Conservation (phyloP, 1,140 invertebrate genomes). For the Paraescarpia echinospica region DNA sequence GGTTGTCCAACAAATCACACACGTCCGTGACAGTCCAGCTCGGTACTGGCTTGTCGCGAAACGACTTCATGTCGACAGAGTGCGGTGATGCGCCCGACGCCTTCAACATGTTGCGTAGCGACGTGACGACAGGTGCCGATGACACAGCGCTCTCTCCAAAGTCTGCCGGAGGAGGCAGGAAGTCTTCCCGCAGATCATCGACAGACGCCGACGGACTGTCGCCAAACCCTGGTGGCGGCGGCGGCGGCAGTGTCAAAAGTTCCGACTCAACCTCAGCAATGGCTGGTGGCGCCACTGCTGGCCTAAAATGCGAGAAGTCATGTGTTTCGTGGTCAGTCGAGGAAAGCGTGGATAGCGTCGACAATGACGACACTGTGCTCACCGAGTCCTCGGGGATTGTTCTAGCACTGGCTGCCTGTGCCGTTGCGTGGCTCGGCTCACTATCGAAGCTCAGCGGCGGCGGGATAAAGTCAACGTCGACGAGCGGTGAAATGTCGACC, state of each 20-base stretch:
- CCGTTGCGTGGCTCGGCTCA: background rate
- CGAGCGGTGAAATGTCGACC: background rate
- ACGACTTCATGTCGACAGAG: conserved; percentile 29
- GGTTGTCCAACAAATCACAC: conserved; percentile 52
- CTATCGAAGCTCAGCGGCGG: conserved; percentile 13
- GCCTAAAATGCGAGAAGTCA: background rate
- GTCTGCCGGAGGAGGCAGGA: conserved; percentile 24
- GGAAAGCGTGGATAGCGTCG: conserved; percentile 19
- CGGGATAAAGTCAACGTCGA: conserved; percentile 20
- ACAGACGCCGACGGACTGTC: background rate
- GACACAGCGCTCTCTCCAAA: conserved; percentile 11
- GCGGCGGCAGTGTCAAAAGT: background rate
- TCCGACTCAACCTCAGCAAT: background rate
- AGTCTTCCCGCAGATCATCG: conserved; percentile 4
- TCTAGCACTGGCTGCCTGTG: background rate
- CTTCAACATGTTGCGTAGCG: background rate
- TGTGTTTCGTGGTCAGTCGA: background rate
- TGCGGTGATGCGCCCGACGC: background rate
- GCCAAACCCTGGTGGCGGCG: conserved; percentile 22
- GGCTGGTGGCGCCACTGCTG: background rate
- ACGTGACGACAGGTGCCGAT: background rate
- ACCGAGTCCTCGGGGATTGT: conserved; percentile 16
- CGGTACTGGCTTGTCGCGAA: conserved; percentile 42
- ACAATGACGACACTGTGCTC: conserved; percentile 22
- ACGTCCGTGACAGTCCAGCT: conserved; percentile 53